phyloP scores from a whole-genome alignment of 2,113 vertebrate species.

The Nycticorax nycticorax region DNA sequence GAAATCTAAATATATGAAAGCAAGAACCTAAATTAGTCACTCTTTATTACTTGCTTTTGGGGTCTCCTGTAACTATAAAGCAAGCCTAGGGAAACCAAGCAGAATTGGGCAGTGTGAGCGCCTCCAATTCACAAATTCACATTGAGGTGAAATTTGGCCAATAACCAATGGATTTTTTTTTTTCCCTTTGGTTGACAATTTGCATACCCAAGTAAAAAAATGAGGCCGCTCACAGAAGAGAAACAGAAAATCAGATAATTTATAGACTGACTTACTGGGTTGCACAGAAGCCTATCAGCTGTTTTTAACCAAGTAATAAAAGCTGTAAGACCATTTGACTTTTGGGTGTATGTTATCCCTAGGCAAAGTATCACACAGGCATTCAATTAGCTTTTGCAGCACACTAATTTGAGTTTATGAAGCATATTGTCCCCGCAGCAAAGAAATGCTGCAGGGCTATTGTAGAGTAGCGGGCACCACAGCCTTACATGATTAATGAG shows the following conservation, averaged over 20 bases:
- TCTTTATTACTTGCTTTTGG: background rate
- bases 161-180: background rate
- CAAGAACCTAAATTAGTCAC: background rate
- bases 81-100: background rate
- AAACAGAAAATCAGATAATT: background rate
- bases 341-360: background rate
- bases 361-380: background rate
- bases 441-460: slow-evolving; percentile 22
- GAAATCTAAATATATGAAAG: background rate
- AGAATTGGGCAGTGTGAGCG: fast-evolving
- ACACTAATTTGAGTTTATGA: slow-evolving; percentile 59
- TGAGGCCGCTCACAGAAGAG: background rate
- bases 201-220: background rate
- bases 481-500: background rate
- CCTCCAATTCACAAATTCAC: background rate
- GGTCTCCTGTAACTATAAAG: background rate
- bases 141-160: background rate
- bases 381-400: slow-evolving; percentile 39
- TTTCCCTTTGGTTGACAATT: background rate
- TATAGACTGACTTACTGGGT: background rate
- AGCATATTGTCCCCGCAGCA: slow-evolving; percentile 27
- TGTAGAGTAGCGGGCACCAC: background rate
- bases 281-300: background rate
- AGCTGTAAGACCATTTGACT: slow-evolving; percentile 26
- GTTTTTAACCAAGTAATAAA: slow-evolving; percentile 12